Conservation (phyloP, 2,888 invertebrate species). For the Apamea epomidion region DNA sequence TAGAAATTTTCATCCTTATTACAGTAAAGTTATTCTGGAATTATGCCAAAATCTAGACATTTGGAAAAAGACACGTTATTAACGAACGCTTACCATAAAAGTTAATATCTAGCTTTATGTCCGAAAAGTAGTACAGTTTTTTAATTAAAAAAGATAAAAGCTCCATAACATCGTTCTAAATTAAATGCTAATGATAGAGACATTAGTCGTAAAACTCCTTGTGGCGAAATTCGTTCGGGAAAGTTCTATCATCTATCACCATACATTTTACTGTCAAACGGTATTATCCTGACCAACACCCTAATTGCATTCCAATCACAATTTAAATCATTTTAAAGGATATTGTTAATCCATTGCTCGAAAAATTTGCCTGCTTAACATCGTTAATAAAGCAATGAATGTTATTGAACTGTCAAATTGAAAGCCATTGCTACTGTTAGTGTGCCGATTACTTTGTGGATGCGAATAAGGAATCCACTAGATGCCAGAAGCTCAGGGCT, state of each 20-base stretch:
- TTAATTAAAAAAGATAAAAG: background rate
- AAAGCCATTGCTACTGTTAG: no score
- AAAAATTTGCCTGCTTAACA: no score
- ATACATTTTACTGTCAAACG: background rate
- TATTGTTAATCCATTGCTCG: no score
- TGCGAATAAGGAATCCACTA: background rate
- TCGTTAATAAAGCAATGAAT: no score
- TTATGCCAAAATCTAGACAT: slow-evolving; percentile 49
- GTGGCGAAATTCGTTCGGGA: background rate
- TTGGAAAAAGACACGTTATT: slow-evolving; percentile 46
- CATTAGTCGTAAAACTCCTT: background rate
- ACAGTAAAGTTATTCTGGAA: slow-evolving; percentile 43
- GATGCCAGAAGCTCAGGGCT: background rate
- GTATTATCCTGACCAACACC: background rate
- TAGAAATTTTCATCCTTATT: slow-evolving; percentile 54
- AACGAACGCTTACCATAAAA: slow-evolving; percentile 40
- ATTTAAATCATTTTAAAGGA: background rate
- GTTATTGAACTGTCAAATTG: no score
- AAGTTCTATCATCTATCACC: background rate
- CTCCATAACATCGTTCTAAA: background rate
- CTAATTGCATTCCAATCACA: background rate
- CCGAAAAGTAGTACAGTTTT: background rate
- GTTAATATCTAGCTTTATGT: slow-evolving; percentile 20
- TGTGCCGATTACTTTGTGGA: background rate
- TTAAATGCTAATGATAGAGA: background rate